Conservation (phyloP, 2,113 vertebrate genomes). For the Desmodus rotundus region DNA sequence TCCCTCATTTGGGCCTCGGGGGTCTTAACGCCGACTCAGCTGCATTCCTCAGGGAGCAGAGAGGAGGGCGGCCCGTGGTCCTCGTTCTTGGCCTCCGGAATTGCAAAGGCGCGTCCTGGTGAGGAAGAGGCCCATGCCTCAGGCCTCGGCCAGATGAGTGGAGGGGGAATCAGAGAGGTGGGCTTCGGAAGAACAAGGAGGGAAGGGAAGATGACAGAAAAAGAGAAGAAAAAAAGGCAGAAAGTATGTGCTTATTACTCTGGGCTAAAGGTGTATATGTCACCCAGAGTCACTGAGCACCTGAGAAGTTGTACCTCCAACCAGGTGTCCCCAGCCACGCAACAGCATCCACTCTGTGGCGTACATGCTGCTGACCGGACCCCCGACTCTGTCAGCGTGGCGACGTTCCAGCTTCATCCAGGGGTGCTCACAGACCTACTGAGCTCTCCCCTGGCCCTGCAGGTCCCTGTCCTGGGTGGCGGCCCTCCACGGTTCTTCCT, state of each 20-base stretch:
- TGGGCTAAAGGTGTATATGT: neutral
- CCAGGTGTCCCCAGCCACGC: neutral
- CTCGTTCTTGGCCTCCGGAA: neutral
- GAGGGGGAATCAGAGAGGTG: neutral
- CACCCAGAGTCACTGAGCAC: neutral
- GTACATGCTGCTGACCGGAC: neutral
- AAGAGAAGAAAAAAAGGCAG: neutral
- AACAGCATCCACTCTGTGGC: neutral
- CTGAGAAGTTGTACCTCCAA: neutral
- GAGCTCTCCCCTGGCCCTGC: neutral
- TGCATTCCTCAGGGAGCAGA: neutral
- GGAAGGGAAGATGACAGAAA: neutral
- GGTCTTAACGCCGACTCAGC: neutral
- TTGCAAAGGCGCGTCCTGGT: neutral
- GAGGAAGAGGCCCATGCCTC: neutral
- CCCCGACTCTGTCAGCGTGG: neutral
- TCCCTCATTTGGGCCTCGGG: neutral
- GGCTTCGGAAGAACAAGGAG: neutral
- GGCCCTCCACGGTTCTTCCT: neutral
- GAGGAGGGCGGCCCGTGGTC: neutral
- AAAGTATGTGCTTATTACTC: neutral
- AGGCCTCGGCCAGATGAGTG: neutral
- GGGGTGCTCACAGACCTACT: neutral
- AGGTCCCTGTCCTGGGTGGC: too few relatives aligned
- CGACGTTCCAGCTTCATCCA: too few relatives aligned